Evolutionary conservation across 1,140 invertebrate genomes (phyloP), one percentile per base, ranked within the genome.

Genomic region (Monomorium pharaonis): DNA sequence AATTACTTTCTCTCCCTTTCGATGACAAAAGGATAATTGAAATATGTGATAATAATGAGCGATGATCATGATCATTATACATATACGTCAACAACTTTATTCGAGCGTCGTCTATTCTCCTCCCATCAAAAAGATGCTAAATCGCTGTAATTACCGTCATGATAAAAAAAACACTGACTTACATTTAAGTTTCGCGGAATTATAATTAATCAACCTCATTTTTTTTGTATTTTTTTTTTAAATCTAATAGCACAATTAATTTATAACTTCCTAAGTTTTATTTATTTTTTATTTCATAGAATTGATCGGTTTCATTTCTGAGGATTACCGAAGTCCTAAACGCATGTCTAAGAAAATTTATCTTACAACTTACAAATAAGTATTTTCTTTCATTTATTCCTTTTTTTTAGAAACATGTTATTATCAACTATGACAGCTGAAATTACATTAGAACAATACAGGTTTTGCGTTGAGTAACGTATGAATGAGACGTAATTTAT

Each of bases 41-140:
- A 65, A 65, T 42, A 21, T 65, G n/a, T n/a, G 10, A 65, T 42
- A 65, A 65, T 65, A 65, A 65, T 65, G 62, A 65, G 5, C 30
- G 21, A 5, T 4, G n/a, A 65, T 37, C 62, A 33, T 33, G 10
- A 65, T 65, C 42, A 42, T 65, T 65, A 21, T 21, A 30, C 37
- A 21, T 21, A 21, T n/a, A n/a, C 14, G n/a, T 10, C 3, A 3
- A 12, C n/a, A n/a, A n/a, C n/a, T 65, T 65, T 30, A 65, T 37
- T 30, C 27, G 16, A 7, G 21, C 33, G 16, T 16, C 21, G n/a
- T 2, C 33, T 21, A 33, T 33, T 65, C 18, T 65, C 33, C 10
- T 65, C 21, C 1, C n/a, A 18, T 65, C n/a, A 33, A 37, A 65
- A 42, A 21, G n/a, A 37, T 3, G 1, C 9, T 1, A 63, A 65